Evolutionary conservation across 2,888 invertebrate genomes (phyloP), one percentile per base, ranked within the genome.

Genomic region (Adelphocoris suturalis): DNA sequence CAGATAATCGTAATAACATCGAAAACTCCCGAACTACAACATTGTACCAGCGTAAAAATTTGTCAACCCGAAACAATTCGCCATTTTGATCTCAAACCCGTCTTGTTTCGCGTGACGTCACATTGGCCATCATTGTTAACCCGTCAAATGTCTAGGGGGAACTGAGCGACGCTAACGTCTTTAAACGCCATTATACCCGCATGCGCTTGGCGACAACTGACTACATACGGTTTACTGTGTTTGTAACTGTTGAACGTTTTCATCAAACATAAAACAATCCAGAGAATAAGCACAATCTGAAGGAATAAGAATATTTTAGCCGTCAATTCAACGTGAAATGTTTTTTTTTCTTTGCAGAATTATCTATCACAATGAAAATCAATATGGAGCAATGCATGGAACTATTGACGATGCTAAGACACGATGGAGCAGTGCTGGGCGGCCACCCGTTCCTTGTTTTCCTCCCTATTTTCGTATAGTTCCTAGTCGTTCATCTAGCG

Each of bases 11-110:
- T 37, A 81, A 57, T 47, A 82, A 89, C 81, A 89, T 81, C 82
- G 81, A 82, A 81, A 89, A 89, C 23, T 47, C 89, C 19, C 82
- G 82, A 81, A 57, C 46, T 61, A 61, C 91, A 91, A 92, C 91
- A 89, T 80, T 90, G 90, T 86, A 91, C 91, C 91, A 92, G 92
- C 91, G 88, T 88, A 52, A 88, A 88, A 78, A 48, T 92, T 92
- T 92, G 92, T 91, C 89, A 91, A 92, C 92, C 92, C 91, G 91
- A 92, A 92, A 92, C 92, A 92, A 92, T 92, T 92, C 92, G 92
- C 92, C 92, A 92, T 92, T 92, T 92, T 92, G 82, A 81, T 89
- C 61, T 89, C 75, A 80, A 52, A 82, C 82, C 52, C 52, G 82
- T 52, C 82, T 82, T 82, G 27, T 52, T 78, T 82, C 82, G 47